These are phyloP conservation scores for Apamea epomidion DNA, from an alignment of 2,888 invertebrate species.

Conservation along the genomic window DNA sequence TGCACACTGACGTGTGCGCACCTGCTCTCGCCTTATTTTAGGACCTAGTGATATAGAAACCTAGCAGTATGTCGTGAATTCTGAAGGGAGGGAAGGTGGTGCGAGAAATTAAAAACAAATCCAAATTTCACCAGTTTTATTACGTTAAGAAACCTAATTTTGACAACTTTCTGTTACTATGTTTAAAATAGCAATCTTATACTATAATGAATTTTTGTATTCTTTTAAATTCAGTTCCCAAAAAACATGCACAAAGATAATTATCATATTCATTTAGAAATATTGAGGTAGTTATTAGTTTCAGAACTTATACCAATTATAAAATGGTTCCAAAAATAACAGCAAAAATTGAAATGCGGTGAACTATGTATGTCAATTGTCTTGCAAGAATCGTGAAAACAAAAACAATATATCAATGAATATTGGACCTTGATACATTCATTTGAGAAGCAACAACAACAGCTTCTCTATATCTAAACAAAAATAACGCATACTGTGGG, in stretches of 20 bases:
- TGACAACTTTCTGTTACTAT: slow-evolving; percentile 88
- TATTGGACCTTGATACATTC: slow-evolving; percentile 79
- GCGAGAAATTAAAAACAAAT: slow-evolving; percentile 61
- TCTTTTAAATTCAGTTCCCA: slow-evolving; percentile 86
- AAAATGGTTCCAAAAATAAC: slow-evolving; percentile 88
- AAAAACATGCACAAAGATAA: slow-evolving; percentile 90
- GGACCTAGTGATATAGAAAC: no score
- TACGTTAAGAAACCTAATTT: slow-evolving; percentile 90
- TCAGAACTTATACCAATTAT: slow-evolving; percentile 90
- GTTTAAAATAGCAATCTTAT: slow-evolving; percentile 89
- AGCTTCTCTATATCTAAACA: slow-evolving; percentile 77
- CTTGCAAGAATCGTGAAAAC: slow-evolving; percentile 76
- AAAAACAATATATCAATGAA: slow-evolving; percentile 78
- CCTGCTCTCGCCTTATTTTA: no score
- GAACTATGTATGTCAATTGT: slow-evolving; percentile 77
- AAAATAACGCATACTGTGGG: slow-evolving; percentile 62
- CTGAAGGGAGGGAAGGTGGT: neutral
- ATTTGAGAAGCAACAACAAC: slow-evolving; percentile 83
- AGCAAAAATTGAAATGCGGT: slow-evolving; percentile 80
- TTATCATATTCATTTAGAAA: slow-evolving; percentile 90
- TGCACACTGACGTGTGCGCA: no score
- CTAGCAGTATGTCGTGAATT: neutral
- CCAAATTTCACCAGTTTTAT: slow-evolving; percentile 86
- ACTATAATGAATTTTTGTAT: slow-evolving; percentile 86
- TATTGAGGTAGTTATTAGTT: slow-evolving; percentile 91